Conservation (phyloP, 1,140 invertebrate genomes). For the Portunus trituberculatus region DNA sequence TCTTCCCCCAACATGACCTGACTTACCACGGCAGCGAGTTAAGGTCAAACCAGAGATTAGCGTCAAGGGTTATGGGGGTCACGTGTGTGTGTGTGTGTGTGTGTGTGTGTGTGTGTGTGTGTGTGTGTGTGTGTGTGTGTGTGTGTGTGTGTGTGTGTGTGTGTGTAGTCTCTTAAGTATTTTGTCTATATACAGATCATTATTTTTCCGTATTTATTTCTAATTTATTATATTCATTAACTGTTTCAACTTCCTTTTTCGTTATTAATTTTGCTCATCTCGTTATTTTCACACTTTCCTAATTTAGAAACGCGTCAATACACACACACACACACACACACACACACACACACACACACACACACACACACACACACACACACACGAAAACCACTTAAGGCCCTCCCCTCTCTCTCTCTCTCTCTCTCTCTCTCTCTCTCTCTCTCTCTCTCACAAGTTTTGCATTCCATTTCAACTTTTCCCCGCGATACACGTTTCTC, state of each 20-base stretch:
- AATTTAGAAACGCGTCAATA: neutral
- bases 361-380: constrained; percentile 12
- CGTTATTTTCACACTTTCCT: neutral
- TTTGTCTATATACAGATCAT: neutral
- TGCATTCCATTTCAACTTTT: too few species aligned
- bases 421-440: constrained; percentile 52
- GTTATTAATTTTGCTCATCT: too few species aligned
- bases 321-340: neutral
- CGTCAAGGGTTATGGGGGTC: neutral
- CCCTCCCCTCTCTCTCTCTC: constrained; percentile 27
- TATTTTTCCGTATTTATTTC: neutral
- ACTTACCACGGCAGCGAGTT: neutral
- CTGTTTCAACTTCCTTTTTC: too few species aligned
- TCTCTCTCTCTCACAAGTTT: constrained; percentile 27
- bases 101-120: constrained; percentile 41
- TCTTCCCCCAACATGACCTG: neutral
- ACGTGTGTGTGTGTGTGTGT: constrained; percentile 40
- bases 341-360: constrained; percentile 10
- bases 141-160: constrained; percentile 10
- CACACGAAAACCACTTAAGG: neutral
- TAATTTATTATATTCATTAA: neutral
- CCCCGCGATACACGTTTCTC: too few species aligned
- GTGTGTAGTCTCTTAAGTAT: neutral
- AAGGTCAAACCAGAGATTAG: neutral
- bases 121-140: constrained; percentile 42